Base-by-base conservation (phyloP, 1,140 invertebrate genomes). In the Zaprionus tsacasi region DNA sequence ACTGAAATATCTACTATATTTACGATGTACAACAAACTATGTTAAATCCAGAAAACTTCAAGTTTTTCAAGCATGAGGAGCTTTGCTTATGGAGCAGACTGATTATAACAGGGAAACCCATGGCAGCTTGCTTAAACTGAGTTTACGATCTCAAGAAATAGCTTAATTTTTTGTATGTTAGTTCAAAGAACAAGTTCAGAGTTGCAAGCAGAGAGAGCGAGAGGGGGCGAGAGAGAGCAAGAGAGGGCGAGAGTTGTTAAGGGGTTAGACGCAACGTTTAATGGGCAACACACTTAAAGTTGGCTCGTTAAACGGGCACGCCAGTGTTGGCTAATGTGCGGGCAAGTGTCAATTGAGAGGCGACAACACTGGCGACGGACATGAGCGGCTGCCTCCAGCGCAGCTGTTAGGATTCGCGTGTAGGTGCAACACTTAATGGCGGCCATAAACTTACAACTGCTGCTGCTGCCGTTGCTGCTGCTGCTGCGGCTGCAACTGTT, bases 371-470 rank as follows among this genome's bases (percentile, higher is more conserved):
- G 27, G 70, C 59, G 69, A 85, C 59, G 43, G 73, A 79, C 64
- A 52, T 60, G 58, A 43, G 63, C 17, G 33, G 57, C n/a, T 43
- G 35, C 21, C 73, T 38, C 36, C 68, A 66, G 21, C 50, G 38
- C 25, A 27, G 55, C 15, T 45, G 59, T 7, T 61, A 27, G 52
- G 65, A 17, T 40, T 45, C 70, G 59, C 45, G 57, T 82, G 81
- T 83, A 86, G 83, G 82, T 86, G 82, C 80, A 58, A 48, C 45
- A 78, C 48, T 87, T 87, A 87, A 87, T 88, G 80, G 80, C 77
- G 67, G 45, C 77, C 83, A 83, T 87, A 87, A 87, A 78, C 80
- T 72, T 72, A 67, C 72, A 76, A 58, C 59, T 66, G 76, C 61
- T 54, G 60, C 40, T 67, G 71, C 50, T 45, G 66, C 2, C 21